These are phyloP conservation scores for Gymnopithys bicolor DNA, from an alignment of 2,797 vertebrate species.

Conservation along the genomic window DNA sequence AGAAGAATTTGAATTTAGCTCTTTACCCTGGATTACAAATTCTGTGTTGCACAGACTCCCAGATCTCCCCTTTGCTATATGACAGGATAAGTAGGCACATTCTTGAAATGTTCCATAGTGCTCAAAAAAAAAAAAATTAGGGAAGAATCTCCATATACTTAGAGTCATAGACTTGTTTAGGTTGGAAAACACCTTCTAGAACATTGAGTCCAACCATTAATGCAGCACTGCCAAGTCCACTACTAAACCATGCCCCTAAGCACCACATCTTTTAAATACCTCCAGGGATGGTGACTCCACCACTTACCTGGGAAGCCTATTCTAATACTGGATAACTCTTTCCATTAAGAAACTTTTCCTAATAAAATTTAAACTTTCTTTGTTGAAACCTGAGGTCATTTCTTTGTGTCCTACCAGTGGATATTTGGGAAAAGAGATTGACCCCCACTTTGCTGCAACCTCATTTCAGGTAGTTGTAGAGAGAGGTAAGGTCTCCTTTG, in stretches of 20 bases:
- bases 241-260: rapidly evolving
- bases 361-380: neutral
- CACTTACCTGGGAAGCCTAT: neutral
- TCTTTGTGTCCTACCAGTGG: neutral
- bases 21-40: neutral
- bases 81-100: neutral
- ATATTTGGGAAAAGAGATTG: neutral
- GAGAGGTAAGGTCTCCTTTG: neutral
- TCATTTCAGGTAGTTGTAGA: neutral
- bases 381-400: neutral
- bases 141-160: neutral
- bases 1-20: neutral
- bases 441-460: too few species aligned
- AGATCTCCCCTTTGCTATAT: neutral
- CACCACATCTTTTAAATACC: neutral
- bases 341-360: neutral
- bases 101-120: neutral
- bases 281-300: neutral
- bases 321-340: neutral
- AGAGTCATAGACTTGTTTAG: neutral
- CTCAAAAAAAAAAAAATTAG: neutral
- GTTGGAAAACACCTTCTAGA: neutral
- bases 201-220: neutral
- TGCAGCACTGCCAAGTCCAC: neutral
- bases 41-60: neutral